These are phyloP conservation scores for Triplophysa rosa DNA, from an alignment of 2,113 vertebrate species.

Conservation along the genomic window DNA sequence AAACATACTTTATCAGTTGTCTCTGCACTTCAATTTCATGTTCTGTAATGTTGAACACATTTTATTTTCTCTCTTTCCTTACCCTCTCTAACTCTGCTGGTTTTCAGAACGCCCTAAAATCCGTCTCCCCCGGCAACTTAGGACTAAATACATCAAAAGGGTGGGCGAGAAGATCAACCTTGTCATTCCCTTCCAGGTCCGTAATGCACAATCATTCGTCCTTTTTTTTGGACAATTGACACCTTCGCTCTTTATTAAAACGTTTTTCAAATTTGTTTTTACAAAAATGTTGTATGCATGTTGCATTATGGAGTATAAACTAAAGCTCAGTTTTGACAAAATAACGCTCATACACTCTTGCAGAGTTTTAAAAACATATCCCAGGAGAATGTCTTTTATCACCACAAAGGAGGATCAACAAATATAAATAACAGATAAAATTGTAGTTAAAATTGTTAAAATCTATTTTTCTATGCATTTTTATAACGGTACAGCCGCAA, in stretches of 20 bases:
- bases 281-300: not conserved
- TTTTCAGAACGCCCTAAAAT: slow-evolving; percentile 87
- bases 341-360: too few species aligned
- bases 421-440: too few species aligned
- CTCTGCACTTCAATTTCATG: not conserved
- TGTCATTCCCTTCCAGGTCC: slow-evolving; percentile 89
- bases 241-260: too few species aligned
- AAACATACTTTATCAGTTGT: too few species aligned
- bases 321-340: too few species aligned
- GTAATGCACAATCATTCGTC: not conserved
- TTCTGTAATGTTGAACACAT: slow-evolving; percentile 22
- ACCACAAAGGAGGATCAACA: too few species aligned
- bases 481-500: too few species aligned
- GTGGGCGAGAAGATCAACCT: slow-evolving; percentile 88
- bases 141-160: slow-evolving; percentile 76
- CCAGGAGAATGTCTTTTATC: too few species aligned
- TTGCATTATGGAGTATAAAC: not conserved
- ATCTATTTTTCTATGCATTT: too few species aligned
- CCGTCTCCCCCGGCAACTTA: slow-evolving; percentile 83
- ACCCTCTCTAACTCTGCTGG: not conserved
- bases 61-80: not conserved
- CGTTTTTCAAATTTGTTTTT: too few species aligned
- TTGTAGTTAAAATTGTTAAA: too few species aligned
- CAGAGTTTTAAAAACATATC: too few species aligned
- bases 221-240: not conserved